Evolutionary conservation across 1,140 invertebrate species (phyloP).

Genomic region (Choristoneura fumiferana): DNA sequence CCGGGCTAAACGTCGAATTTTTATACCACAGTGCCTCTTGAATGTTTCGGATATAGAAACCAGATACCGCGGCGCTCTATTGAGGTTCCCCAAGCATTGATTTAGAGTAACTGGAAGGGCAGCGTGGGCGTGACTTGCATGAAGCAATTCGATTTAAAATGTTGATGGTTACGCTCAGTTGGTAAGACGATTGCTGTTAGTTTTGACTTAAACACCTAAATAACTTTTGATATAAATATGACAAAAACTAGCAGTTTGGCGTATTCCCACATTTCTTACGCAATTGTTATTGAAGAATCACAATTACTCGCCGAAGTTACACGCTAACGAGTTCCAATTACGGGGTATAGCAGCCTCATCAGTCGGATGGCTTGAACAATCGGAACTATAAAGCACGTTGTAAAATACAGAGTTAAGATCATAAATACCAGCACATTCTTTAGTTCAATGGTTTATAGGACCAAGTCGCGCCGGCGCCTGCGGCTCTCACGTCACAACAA

Average conservation of each 20-base stretch:
- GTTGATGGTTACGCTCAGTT: slow-evolving; percentile 11
- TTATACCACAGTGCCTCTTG: slow-evolving; percentile 34
- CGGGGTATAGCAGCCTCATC: no score
- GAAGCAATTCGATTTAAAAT: slow-evolving; percentile 14
- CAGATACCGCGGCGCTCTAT: slow-evolving; percentile 39
- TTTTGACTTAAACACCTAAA: background rate
- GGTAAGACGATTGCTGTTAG: background rate
- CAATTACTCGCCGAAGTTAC: no score
- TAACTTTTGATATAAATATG: no score
- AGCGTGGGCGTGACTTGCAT: slow-evolving; percentile 22
- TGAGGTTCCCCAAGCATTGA: slow-evolving; percentile 31
- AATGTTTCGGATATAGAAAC: slow-evolving; percentile 49
- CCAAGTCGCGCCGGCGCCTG: slow-evolving; percentile 36
- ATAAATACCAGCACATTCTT: background rate
- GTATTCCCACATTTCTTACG: no score
- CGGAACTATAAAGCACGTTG: background rate
- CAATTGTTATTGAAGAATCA: no score
- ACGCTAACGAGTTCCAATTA: no score
- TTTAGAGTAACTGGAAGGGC: slow-evolving; percentile 32
- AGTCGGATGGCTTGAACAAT: background rate
- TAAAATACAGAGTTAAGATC: background rate
- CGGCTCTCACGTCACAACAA: slow-evolving; percentile 48
- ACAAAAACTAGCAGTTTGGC: no score
- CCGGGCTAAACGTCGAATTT: slow-evolving; percentile 33
- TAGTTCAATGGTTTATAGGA: slow-evolving; percentile 15